These are phyloP conservation scores for Eptesicus fuscus DNA, from an alignment of 2,113 vertebrate species.

Conservation along the genomic window DNA sequence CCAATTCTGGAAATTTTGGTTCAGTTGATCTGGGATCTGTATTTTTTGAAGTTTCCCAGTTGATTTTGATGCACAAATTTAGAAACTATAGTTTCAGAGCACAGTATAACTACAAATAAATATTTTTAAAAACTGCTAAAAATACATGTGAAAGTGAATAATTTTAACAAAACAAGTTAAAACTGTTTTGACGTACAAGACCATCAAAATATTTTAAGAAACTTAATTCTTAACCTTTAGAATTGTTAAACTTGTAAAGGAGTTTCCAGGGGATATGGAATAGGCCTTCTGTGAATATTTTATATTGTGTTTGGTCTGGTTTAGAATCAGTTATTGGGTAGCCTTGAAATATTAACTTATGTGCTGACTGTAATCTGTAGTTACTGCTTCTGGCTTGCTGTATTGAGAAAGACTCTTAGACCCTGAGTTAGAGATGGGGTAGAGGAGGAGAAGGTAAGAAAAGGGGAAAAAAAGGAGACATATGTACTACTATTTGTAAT, in stretches of 20 bases:
- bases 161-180: neutral
- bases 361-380: neutral
- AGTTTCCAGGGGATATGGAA: neutral
- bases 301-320: neutral
- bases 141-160: neutral
- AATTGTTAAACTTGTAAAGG: slow-evolving; percentile 12
- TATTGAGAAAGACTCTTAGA: neutral
- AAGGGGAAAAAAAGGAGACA: neutral
- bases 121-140: neutral
- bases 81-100: neutral
- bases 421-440: neutral
- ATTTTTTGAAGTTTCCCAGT: neutral
- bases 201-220: slow-evolving; percentile 3
- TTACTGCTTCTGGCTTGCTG: neutral
- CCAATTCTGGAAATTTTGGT: neutral
- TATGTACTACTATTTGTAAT: too few relatives aligned
- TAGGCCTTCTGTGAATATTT: slow-evolving; percentile 10
- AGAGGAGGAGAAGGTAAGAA: neutral
- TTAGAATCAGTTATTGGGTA: slow-evolving; percentile 21
- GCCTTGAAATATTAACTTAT: neutral
- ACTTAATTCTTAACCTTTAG: slow-evolving; percentile 12
- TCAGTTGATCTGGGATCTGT: slow-evolving; percentile 12
- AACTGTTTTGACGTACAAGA: slow-evolving; percentile 6
- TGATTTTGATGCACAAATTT: slow-evolving; percentile 27
- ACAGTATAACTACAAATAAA: neutral